phyloP scores from a whole-genome alignment of 2,888 invertebrate genomes.

The Patella caerulea region DNA sequence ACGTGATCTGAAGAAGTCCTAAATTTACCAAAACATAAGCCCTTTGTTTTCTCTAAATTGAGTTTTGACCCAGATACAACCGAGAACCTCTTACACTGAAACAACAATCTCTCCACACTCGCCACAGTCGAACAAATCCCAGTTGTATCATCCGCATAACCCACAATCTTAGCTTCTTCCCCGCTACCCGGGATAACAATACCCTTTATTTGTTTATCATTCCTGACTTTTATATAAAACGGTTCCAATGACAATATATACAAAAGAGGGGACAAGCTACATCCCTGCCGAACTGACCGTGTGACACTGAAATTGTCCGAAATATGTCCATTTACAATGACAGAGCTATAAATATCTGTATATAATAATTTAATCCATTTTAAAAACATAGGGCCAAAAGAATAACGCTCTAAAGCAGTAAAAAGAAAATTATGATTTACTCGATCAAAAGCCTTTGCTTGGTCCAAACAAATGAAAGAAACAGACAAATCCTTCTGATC shows the following conservation, averaged over 20 bases:
- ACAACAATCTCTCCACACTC: not conserved
- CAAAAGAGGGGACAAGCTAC: not conserved
- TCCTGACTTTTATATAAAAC: not conserved
- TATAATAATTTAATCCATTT: conserved; percentile 44
- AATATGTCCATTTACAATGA: conserved; percentile 39
- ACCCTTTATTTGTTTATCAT: not conserved
- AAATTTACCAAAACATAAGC: conserved; percentile 17
- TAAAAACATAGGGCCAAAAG: conserved; percentile 39
- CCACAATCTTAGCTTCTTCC: conserved; percentile 7
- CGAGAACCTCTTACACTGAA: conserved; percentile 10
- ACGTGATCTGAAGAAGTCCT: conserved; percentile 15
- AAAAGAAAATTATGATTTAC: conserved; percentile 41
- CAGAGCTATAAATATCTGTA: conserved; percentile 33
- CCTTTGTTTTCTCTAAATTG: conserved; percentile 19
- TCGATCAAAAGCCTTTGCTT: conserved; percentile 49
- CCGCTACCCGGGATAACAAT: not conserved
- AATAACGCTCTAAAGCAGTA: conserved; percentile 35
- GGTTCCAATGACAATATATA: not conserved
- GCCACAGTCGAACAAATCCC: not conserved
- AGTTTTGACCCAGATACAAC: conserved; percentile 20
- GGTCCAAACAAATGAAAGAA: conserved; percentile 43
- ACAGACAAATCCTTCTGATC: conserved; percentile 37
- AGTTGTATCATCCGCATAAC: conserved; percentile 5
- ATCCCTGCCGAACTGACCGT: not conserved
- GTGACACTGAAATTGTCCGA: conserved; percentile 15